phyloP scores from a whole-genome alignment of 2,888 invertebrate species.

The Sinotaia quadrata region DNA sequence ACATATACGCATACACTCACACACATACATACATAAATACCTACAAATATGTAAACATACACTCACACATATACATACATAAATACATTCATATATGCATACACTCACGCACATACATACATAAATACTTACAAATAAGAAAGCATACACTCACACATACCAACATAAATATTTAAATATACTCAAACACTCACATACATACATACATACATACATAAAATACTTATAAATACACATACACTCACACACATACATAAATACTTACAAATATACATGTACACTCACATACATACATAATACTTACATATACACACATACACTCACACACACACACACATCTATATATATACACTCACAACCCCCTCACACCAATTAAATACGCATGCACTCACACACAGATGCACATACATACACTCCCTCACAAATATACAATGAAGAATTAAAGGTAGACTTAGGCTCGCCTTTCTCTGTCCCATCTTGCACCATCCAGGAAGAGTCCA shows the following conservation, averaged over 20 bases:
- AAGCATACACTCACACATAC: not conserved
- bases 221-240: not conserved
- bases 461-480: constrained; percentile 82
- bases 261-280: not conserved
- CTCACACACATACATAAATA: not conserved
- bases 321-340: not conserved
- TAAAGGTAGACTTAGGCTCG: not conserved
- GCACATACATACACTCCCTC: constrained; percentile 1
- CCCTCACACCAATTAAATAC: not conserved
- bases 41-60: not conserved
- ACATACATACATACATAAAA: constrained; percentile 2
- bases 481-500: constrained; percentile 85
- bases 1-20: not conserved
- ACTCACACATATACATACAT: not conserved
- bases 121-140: constrained; percentile 4
- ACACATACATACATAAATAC: constrained; percentile 3
- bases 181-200: not conserved
- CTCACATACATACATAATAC: constrained; percentile 2
- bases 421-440: not conserved
- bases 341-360: not conserved
- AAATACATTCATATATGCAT: not conserved
- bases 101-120: constrained; percentile 1
- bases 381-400: not conserved
- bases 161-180: not conserved
- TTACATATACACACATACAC: not conserved